Base-by-base conservation (phyloP, 2,113 vertebrate species). In the Callospermophilus lateralis region DNA sequence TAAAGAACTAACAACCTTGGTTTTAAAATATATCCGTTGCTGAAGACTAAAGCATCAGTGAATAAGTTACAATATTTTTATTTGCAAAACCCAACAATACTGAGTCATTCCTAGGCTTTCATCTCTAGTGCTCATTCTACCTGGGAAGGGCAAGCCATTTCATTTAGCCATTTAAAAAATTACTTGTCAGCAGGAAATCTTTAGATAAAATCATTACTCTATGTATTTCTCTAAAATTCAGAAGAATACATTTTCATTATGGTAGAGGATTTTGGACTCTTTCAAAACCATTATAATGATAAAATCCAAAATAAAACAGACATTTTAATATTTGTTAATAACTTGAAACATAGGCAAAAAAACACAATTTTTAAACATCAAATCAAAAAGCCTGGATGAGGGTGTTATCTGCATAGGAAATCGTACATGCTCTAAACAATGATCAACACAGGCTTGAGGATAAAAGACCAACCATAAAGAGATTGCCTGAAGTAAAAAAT, bases 61-160 rank as follows among this genome's bases (percentile, higher is more conserved):
- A 97, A 97, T 0, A 74, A 81, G 95, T 97, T 97, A 97, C 90
- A 65, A 37, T 84, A 74, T 91, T 94, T 51, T 97, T 96, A 96
- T 89, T 96, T 8, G 32, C 45, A 96, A 95, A 96, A 74, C 77
- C 83, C 78, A 89, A 93, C 90, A 96, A 94, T 84, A 93, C 95
- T 95, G 98, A 98, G 94, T 95, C 97, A 98, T 96, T 45, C 73
- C 77, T 96, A 13, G 83, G 96, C 55, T 96, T 96, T 91, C 70
- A 0, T 91, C 70, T 95, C 91, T 89, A 39, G 37, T 24, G 85
- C 61, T 93, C 93, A 96, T 42, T 67, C 61, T 91, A 97, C 95
- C 93, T 95, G 94, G 89, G 90, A 73, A 67, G 45, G 97, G 63
- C 42, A 87, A 98, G 68, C 30, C 95, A 73, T 74, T 0, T 22